Percentiles rank a stretch among this genome's conserved stretches.
Conservation (phyloP, 2,888 invertebrate species). For the Mythimna ferrago region DNA sequence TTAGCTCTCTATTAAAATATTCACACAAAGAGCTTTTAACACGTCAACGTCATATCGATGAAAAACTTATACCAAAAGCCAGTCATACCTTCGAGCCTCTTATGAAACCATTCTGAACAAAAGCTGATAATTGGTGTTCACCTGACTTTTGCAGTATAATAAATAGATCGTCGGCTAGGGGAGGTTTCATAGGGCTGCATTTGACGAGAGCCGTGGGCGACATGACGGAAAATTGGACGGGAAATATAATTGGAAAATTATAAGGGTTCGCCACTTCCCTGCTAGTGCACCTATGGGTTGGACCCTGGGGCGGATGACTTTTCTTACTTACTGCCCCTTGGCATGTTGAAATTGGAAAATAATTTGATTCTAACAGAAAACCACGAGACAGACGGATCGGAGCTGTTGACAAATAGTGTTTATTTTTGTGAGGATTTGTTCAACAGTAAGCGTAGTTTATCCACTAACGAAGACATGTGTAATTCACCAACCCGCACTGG, state of each 20-base stretch:
- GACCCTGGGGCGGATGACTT: slow-evolving; percentile 66
- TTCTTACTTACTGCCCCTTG: slow-evolving; percentile 67
- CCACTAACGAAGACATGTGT: too few relatives aligned
- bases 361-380: slow-evolving; percentile 58
- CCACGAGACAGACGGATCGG: slow-evolving; percentile 28
- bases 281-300: slow-evolving; percentile 68
- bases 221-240: slow-evolving; percentile 90
- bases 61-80: neutral
- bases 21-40: slow-evolving; percentile 17
- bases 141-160: slow-evolving; percentile 76
- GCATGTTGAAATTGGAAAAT: slow-evolving; percentile 72
- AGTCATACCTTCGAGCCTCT: slow-evolving; percentile 2
- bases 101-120: slow-evolving; percentile 47
- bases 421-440: neutral
- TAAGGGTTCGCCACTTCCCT: slow-evolving; percentile 85
- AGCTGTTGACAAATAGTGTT: neutral
- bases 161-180: slow-evolving; percentile 71
- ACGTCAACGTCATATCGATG: neutral
- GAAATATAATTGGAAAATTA: slow-evolving; percentile 91
- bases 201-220: slow-evolving; percentile 90
- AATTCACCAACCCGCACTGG: too few relatives aligned
- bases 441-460: too few relatives aligned
- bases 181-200: slow-evolving; percentile 79
- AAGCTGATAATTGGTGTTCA: slow-evolving; percentile 70
- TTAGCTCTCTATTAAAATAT: slow-evolving; percentile 10